Percentiles rank a stretch among this genome's conserved stretches.
phyloP scores from a whole-genome alignment of 2,113 vertebrate species.

The Pedetes capensis region DNA sequence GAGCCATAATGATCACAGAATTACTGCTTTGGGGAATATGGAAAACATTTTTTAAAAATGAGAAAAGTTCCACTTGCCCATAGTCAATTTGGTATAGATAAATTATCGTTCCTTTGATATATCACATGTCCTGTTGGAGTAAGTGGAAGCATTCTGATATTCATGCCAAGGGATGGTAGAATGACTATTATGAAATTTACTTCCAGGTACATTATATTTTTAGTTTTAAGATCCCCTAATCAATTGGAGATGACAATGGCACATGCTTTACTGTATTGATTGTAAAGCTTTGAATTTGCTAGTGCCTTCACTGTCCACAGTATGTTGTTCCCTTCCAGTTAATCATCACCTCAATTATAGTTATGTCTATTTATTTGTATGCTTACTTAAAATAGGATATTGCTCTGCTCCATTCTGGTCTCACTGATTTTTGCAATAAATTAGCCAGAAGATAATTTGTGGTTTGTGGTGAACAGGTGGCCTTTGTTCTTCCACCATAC shows the following conservation, averaged over 20 bases:
- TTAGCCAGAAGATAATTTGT: background rate
- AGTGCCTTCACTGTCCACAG: background rate
- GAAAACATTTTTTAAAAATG: background rate
- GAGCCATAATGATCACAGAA: background rate
- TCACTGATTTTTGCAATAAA: background rate
- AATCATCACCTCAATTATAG: background rate
- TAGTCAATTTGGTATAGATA: background rate
- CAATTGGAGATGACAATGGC: background rate
- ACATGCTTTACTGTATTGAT: accelerated
- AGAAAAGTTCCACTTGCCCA: background rate
- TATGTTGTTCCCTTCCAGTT: background rate
- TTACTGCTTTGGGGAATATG: background rate
- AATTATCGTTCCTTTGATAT: background rate
- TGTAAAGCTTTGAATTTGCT: background rate
- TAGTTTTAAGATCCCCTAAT: background rate
- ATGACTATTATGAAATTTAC: background rate
- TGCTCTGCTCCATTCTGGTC: background rate
- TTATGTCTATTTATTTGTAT: background rate
- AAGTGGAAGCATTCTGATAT: background rate
- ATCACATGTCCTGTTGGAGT: too few species aligned
- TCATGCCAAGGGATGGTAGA: background rate
- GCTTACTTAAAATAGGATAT: background rate
- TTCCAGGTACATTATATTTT: background rate
- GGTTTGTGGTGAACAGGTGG: background rate
- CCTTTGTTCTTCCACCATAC: background rate